These are phyloP conservation scores for Timandra comae DNA, from an alignment of 2,888 invertebrate species.

Conservation along the genomic window DNA sequence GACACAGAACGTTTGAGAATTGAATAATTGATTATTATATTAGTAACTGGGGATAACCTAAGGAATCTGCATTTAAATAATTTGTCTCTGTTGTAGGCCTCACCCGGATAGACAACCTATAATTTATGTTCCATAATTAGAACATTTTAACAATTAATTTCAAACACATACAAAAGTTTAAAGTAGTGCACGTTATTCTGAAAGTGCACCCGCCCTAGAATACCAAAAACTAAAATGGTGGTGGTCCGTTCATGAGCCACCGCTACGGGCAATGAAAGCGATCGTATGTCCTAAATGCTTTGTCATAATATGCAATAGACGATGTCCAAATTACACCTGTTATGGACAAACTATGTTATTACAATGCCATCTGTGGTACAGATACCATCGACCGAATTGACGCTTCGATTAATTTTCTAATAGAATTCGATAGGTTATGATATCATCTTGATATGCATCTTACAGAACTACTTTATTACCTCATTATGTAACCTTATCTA, in stretches of 20 bases:
- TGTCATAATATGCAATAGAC: conserved; percentile 32
- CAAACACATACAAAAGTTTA: no score
- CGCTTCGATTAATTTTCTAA: conserved; percentile 21
- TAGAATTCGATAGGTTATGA: conserved; percentile 25
- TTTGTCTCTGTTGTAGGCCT: no score
- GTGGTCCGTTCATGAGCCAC: conserved; percentile 22
- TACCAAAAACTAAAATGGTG: conserved; percentile 30
- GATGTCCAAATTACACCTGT: conserved; percentile 23
- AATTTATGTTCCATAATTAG: no score
- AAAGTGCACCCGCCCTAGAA: conserved; percentile 29
- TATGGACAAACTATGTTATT: conserved; percentile 36
- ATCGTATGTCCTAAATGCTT: conserved; percentile 38
- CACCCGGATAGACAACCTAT: no score
- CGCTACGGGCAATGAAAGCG: conserved; percentile 38
- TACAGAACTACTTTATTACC: not conserved
- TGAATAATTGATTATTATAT: no score
- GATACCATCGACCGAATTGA: conserved; percentile 28
- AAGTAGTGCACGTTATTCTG: no score
- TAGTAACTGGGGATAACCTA: no score
- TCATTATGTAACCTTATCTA: no score
- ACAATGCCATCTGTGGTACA: conserved; percentile 29
- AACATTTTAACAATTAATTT: no score
- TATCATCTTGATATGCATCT: not conserved
- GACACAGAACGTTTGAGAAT: no score
- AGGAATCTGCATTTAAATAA: no score